Evolutionary conservation across 2,888 invertebrate species (phyloP).

Genomic region (Euclidia mi): DNA sequence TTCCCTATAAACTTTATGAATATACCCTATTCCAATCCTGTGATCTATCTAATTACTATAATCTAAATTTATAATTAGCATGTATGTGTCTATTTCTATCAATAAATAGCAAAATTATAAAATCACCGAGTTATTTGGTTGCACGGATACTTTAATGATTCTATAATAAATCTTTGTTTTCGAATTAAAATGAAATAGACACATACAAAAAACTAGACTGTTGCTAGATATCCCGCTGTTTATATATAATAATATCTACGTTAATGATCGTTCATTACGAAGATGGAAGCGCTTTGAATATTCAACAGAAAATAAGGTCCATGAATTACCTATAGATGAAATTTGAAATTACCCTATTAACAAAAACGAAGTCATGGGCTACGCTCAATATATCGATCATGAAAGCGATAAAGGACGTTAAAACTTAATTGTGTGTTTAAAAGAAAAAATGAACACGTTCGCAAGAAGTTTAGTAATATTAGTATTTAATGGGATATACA

Average conservation of each 20-base stretch:
- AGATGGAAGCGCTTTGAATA: constrained; percentile 10
- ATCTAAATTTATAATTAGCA: constrained; percentile 23
- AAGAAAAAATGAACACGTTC: too few relatives aligned
- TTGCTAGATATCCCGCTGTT: constrained; percentile 16
- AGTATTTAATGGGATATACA: too few relatives aligned
- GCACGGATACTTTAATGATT: not conserved
- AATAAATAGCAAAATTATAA: constrained; percentile 4
- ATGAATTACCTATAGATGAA: constrained; percentile 14
- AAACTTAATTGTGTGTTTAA: too few relatives aligned
- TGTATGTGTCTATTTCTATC: constrained; percentile 32
- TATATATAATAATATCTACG: constrained; percentile 8
- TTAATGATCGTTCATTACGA: constrained; percentile 12
- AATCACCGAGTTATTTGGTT: not conserved
- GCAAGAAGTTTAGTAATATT: too few relatives aligned
- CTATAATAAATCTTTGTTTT: not conserved
- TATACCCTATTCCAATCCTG: constrained; percentile 62
- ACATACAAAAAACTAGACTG: constrained; percentile 17
- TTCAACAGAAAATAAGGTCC: constrained; percentile 8
- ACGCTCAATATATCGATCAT: too few relatives aligned
- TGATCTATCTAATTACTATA: constrained; percentile 64
- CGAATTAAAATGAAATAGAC: constrained; percentile 10
- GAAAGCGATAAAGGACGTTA: too few relatives aligned
- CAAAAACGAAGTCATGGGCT: not conserved
- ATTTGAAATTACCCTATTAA: not conserved
- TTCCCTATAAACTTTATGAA: constrained; percentile 31